Conservation (phyloP, 2,113 vertebrate genomes). For the Danio rerio region GRCz12tu NC_133178.1:53507501-53508000, state of each 20-base stretch:
- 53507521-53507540: constrained; percentile 27
- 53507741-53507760: constrained; percentile 62
- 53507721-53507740: constrained; percentile 23
- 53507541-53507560: constrained; percentile 25
- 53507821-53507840: constrained; percentile 96
- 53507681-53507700: constrained; percentile 58
- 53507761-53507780: constrained; percentile 39
- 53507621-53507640: constrained; percentile 68
- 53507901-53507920: constrained; percentile 98
- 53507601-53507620: constrained; percentile 29
- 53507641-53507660: constrained; percentile 49
- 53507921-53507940: constrained; percentile 96
- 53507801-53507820: constrained; percentile 94
- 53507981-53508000: background rate
- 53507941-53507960: constrained; percentile 73
- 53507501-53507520: constrained; percentile 53
- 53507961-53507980: background rate
- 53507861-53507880: constrained; percentile 97
- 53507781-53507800: constrained; percentile 65
- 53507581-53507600: constrained; percentile 8
- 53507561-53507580: constrained; percentile 31
- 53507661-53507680: background rate
- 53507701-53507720: constrained; percentile 52
- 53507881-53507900: constrained; percentile 93
- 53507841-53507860: constrained; percentile 94